Evolutionary conservation across 2,797 vertebrate species (phyloP).

Genomic region (Triplophysa bombifrons): DNA sequence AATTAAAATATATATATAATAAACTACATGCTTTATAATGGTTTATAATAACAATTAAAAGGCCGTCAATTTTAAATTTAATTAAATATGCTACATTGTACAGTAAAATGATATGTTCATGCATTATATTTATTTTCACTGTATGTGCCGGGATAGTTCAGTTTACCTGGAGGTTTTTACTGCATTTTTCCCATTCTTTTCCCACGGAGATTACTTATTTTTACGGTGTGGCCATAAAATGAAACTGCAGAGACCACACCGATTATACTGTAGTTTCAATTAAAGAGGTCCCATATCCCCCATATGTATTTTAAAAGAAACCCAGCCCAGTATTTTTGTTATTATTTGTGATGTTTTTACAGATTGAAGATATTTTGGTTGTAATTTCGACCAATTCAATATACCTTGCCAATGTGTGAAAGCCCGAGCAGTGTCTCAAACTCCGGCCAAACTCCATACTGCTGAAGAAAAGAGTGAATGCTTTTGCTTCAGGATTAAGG

Average conservation of each 20-base stretch:
- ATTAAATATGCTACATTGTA: background rate
- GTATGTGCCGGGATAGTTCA: background rate
- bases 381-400: background rate
- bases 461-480: slow-evolving; percentile 67
- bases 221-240: background rate
- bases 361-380: background rate
- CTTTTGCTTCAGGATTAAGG: slow-evolving; percentile 78
- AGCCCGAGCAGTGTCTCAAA: slow-evolving; percentile 34
- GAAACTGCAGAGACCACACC: background rate
- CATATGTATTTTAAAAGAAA: background rate
- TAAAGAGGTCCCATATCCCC: background rate
- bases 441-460: slow-evolving; percentile 63
- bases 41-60: too few species aligned
- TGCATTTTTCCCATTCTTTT: background rate
- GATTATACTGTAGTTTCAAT: background rate
- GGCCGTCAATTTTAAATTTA: too few species aligned
- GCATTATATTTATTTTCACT: background rate
- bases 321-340: background rate
- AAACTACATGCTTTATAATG: too few species aligned
- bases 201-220: background rate
- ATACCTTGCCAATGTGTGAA: background rate
- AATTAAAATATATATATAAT: too few species aligned
- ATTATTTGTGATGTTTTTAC: background rate
- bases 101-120: background rate
- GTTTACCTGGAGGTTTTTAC: background rate